These are phyloP conservation scores for Ailurus styani DNA, from an alignment of 2,113 vertebrate species.

Conservation along the genomic window DNA sequence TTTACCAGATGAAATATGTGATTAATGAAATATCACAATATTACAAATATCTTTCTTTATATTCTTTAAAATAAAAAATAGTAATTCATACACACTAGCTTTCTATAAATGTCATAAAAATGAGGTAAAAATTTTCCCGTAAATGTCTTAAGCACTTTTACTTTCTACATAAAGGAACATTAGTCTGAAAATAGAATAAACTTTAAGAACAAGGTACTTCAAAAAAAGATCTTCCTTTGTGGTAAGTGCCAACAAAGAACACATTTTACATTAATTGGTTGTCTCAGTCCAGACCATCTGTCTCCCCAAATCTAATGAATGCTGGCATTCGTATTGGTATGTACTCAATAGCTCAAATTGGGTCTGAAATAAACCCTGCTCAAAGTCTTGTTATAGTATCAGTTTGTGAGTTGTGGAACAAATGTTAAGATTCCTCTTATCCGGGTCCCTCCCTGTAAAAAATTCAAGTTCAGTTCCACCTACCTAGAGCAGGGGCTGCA, in stretches of 20 bases:
- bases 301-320: constrained; percentile 80
- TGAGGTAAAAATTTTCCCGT: constrained; percentile 24
- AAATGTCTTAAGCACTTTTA: background rate
- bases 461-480: background rate
- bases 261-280: constrained; percentile 85
- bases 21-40: constrained; percentile 38
- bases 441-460: background rate
- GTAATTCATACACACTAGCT: background rate
- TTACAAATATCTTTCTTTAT: constrained; percentile 19
- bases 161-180: constrained; percentile 48
- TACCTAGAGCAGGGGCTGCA: background rate
- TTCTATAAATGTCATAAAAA: constrained; percentile 43
- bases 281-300: constrained; percentile 85
- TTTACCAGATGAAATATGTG: background rate
- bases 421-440: constrained; percentile 39
- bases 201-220: constrained; percentile 75
- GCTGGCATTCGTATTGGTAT: constrained; percentile 77
- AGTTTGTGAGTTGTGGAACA: constrained; percentile 34
- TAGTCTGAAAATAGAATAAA: constrained; percentile 76
- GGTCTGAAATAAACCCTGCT: constrained; percentile 77
- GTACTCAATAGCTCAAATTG: constrained; percentile 78
- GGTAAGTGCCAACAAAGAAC: constrained; percentile 79
- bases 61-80: background rate
- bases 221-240: constrained; percentile 75
- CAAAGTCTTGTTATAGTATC: constrained; percentile 54